Evolutionary conservation across 2,797 vertebrate species (phyloP).

Genomic region (Pelobates cultripes): DNA sequence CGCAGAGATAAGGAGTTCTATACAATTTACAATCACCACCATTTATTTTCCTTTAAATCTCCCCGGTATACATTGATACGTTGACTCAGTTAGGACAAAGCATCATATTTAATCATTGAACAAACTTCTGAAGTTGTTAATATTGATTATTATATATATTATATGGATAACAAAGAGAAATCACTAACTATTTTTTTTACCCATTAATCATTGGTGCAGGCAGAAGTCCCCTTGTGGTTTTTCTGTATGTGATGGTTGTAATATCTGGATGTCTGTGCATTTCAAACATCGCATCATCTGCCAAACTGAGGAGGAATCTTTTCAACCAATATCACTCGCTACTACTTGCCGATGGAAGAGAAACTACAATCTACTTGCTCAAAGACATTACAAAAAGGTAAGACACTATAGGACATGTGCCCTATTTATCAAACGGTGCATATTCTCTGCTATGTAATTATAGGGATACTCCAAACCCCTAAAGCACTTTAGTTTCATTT

Average conservation of each 20-base stretch:
- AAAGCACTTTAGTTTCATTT: too few relatives aligned
- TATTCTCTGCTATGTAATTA: too few relatives aligned
- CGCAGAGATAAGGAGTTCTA: too few relatives aligned
- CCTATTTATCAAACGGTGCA: too few relatives aligned
- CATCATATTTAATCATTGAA: too few relatives aligned
- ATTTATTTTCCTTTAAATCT: too few relatives aligned
- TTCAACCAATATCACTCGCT: conserved; percentile 74
- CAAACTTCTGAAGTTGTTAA: too few relatives aligned
- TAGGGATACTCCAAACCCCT: too few relatives aligned
- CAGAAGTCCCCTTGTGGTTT: conserved; percentile 51
- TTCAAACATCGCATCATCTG: conserved; percentile 52
- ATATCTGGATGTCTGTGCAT: conserved; percentile 23
- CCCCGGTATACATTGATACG: too few relatives aligned
- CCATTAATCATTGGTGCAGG: not conserved
- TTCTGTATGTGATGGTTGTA: conserved; percentile 54
- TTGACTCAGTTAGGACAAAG: too few relatives aligned
- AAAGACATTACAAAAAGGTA: conserved; percentile 86
- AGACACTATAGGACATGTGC: not conserved
- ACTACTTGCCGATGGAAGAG: conserved; percentile 79
- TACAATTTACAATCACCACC: too few relatives aligned
- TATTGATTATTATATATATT: not conserved
- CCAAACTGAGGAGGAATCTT: conserved; percentile 55
- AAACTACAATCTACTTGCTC: conserved; percentile 78
- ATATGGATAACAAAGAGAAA: not conserved
- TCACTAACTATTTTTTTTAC: not conserved